Base-by-base conservation (phyloP, 2,888 invertebrate genomes). In the Hypolimnas misippus region DNA sequence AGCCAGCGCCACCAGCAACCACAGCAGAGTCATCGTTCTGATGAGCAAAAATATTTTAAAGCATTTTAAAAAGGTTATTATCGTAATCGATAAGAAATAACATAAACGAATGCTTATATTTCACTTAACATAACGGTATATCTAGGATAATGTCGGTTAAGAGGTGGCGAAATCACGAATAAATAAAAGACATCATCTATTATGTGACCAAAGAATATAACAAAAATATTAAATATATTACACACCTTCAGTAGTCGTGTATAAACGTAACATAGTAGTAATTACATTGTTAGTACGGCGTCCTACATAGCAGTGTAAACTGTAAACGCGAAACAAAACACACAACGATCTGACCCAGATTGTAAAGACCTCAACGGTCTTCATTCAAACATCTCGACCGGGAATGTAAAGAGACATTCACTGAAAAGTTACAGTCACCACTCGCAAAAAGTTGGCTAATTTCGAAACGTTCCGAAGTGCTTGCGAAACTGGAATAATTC, bases 1-100 rank as follows among this genome's bases (percentile, higher is more conserved):
- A 59, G 80, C 75, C 59, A 79, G 72, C 57, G 76, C 77, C 69
- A 82, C 64, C 50, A 82, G 51, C 66, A 83, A 58, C 83, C 82
- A 86, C 66, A 76, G 42, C 44, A 69, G 69, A 63, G 63, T 66
- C 88, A 87, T 88, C 46, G n/a, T 72, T 53, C 73, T 74, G 69
- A 17, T 16, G 29, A 49, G 4, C 21, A 46, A 7, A 46, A 25
- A n/a, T 12, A 21, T 6, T 25, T 6, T n/a, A n/a, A 21, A 5
- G 6, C 1, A 14, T 14, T 29, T 14, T 14, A 38, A 35, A 38
- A 33, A 0, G 33, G 6, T 12, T n/a, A 38, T 3, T 38, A 25
- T 3, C 5, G 25, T 25, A 25, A 25, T 25, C 5, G 25, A 25
- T 25, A 25, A 25, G n/a, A n/a, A n/a, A n/a, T n/a, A n/a, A n/a